Evolutionary conservation across 2,113 vertebrate species (phyloP).

Genomic region (Periophthalmodon schlosseri): DNA sequence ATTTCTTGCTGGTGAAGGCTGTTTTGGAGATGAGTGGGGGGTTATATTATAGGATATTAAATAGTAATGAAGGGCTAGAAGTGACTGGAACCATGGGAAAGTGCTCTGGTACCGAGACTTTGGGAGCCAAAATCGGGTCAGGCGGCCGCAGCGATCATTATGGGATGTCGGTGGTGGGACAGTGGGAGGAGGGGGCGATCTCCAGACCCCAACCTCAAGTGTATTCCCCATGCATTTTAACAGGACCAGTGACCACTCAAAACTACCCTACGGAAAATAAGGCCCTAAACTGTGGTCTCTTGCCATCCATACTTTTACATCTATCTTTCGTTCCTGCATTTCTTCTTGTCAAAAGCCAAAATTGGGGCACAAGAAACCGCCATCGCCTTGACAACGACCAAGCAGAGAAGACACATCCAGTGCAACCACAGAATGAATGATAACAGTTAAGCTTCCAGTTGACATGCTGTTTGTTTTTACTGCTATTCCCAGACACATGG

Average conservation of each 20-base stretch:
- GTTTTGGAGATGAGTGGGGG: constrained; percentile 63
- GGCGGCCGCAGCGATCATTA: constrained; percentile 75
- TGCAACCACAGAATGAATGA: constrained; percentile 16
- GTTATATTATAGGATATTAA: constrained; percentile 82
- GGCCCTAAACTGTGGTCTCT: constrained; percentile 36
- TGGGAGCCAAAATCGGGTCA: constrained; percentile 74
- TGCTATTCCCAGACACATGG: constrained; percentile 14
- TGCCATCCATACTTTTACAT: constrained; percentile 21
- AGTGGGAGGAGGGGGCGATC: constrained; percentile 41
- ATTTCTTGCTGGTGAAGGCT: constrained; percentile 57
- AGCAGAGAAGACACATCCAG: constrained; percentile 12
- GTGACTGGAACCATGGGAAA: constrained; percentile 73
- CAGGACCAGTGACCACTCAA: constrained; percentile 36
- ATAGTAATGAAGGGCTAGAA: constrained; percentile 79
- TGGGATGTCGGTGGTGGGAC: constrained; percentile 32
- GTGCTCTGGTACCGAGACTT: constrained; percentile 63
- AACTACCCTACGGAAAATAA: constrained; percentile 55
- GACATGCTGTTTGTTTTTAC: constrained; percentile 7
- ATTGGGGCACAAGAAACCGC: constrained; percentile 46
- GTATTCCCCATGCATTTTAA: constrained; percentile 32
- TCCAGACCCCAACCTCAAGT: constrained; percentile 38
- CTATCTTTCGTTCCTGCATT: constrained; percentile 1
- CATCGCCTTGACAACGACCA: constrained; percentile 48
- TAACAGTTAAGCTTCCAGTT: constrained; percentile 23
- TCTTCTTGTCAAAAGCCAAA: neutral